Percentiles rank a stretch among this genome's conserved stretches.
Evolutionary conservation across 2,888 invertebrate species (phyloP).

Genomic region (Hypsopygia costalis): DNA sequence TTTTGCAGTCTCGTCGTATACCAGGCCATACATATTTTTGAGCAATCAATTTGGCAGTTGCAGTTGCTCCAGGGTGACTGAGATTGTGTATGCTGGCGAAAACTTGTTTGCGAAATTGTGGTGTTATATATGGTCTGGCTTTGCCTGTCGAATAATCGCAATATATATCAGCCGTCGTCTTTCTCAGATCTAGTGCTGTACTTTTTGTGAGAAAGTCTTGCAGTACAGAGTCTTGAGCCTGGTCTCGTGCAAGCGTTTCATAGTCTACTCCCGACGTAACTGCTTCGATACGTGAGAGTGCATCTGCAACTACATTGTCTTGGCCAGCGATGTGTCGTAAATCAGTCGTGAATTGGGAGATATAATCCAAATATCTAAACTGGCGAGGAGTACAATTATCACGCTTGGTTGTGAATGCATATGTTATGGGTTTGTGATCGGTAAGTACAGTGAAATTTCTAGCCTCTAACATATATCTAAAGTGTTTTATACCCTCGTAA

Average conservation of each 20-base stretch:
- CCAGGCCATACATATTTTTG: constrained; percentile 22
- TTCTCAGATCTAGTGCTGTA: too few relatives aligned
- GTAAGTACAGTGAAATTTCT: constrained; percentile 5
- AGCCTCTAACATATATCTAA: constrained; percentile 15
- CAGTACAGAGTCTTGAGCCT: too few relatives aligned
- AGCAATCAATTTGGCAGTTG: constrained; percentile 15
- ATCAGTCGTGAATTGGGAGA: constrained; percentile 14
- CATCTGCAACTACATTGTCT: constrained; percentile 17
- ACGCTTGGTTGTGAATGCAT: constrained; percentile 3
- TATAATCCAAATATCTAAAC: constrained; percentile 14
- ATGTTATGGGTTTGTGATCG: background rate
- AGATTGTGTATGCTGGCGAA: constrained; percentile 15
- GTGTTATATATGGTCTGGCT: constrained; percentile 17
- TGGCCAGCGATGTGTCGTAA: constrained; percentile 10
- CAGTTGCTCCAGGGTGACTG: constrained; percentile 17
- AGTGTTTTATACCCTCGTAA: constrained; percentile 13
- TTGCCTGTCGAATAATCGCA: background rate
- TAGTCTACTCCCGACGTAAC: too few relatives aligned
- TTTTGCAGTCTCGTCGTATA: constrained; percentile 16
- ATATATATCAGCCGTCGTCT: too few relatives aligned
- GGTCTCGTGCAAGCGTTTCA: too few relatives aligned
- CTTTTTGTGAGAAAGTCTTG: too few relatives aligned
- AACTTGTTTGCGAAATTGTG: constrained; percentile 6
- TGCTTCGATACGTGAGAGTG: background rate
- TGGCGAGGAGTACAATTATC: constrained; percentile 15